A percentile compares a stretch with the other conserved stretches of the same genome.
These are phyloP conservation scores for Muraenolepis orangiensis DNA, from an alignment of 2,797 vertebrate genomes.

Conservation along the genomic window DNA sequence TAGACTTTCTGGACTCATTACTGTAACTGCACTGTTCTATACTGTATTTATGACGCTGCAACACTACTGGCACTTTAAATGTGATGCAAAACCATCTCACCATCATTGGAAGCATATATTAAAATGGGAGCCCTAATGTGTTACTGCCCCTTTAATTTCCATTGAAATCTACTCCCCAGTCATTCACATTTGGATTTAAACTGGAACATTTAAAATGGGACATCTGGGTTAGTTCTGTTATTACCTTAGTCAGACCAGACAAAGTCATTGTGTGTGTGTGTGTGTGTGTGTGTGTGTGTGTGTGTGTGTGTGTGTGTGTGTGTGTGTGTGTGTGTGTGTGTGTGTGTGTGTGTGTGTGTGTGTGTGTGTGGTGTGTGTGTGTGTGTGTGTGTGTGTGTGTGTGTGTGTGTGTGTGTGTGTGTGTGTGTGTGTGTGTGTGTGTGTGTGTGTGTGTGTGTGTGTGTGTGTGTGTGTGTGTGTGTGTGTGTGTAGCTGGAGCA, in stretches of 20 bases:
- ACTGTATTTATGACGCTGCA: too few relatives aligned
- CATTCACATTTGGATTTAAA: too few relatives aligned
- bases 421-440: neutral
- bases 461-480: conserved; percentile 16
- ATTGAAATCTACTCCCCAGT: too few relatives aligned
- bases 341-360: conserved; percentile 20
- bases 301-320: neutral
- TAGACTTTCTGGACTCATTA: too few relatives aligned
- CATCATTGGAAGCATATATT: too few relatives aligned
- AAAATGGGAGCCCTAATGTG: too few relatives aligned
- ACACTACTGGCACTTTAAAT: too few relatives aligned
- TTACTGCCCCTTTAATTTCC: too few relatives aligned
- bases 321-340: conserved; percentile 19
- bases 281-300: too few relatives aligned
- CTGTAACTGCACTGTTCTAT: too few relatives aligned
- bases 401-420: neutral
- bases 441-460: conserved; percentile 5
- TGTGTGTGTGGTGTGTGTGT: conserved; percentile 8
- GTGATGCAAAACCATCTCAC: too few relatives aligned
- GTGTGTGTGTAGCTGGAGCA: conserved; percentile 79
- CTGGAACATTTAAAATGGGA: too few relatives aligned
- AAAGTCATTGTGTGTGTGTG: neutral
- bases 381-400: neutral
- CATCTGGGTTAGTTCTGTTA: neutral
- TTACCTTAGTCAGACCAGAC: neutral